Evolutionary conservation across 2,113 vertebrate species (phyloP), one percentile per base, ranked within the genome.

Genomic region (Anser brachyrhynchus): DNA sequence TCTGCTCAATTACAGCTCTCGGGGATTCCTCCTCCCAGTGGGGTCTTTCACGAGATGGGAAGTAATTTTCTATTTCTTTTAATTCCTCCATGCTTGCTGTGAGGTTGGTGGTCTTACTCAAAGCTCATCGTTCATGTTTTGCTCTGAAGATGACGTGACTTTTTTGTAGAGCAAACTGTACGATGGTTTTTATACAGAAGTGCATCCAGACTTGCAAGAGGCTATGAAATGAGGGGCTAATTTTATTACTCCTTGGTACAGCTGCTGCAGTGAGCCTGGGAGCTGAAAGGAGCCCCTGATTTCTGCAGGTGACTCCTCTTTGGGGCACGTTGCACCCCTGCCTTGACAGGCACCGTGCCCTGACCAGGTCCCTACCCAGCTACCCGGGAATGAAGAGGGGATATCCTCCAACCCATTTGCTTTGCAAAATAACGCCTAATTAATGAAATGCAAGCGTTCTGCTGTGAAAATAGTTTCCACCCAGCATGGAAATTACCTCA

Each of bases 401-500:
- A 95, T 82, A 81, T 75, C 76, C 76, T 89, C 39, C n/a, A 4
- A 31, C 35, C 6, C 49, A 21, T 62, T 70, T 69, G 82, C 91
- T 72, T 39, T 41, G 78, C 78, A 59, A 80, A 77, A 55, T 43
- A 51, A 8, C 46, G 37, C 10, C 1, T 73, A 41, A 89, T 92
- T 90, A 93, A 59, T 4, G 1, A 92, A 90, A 93, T 41, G 37
- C 52, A 51, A 75, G 83, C 96, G 93, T 94, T 90, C 73, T 77
- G 15, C 62, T 18, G 52, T 44, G 88, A 37, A 87, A 96, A 92
- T 21, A 28, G 44, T 90, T 94, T 44, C 95, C 93, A 95, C 72
- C 87, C 92, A 74, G 79, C 83, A 25, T 90, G 93, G 95, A 96
- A 95, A 94, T 96, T 90, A 96, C 67, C 94, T 97, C 94, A 96